phyloP scores from a whole-genome alignment of 2,113 vertebrate species.

The Barbus barbus region DNA sequence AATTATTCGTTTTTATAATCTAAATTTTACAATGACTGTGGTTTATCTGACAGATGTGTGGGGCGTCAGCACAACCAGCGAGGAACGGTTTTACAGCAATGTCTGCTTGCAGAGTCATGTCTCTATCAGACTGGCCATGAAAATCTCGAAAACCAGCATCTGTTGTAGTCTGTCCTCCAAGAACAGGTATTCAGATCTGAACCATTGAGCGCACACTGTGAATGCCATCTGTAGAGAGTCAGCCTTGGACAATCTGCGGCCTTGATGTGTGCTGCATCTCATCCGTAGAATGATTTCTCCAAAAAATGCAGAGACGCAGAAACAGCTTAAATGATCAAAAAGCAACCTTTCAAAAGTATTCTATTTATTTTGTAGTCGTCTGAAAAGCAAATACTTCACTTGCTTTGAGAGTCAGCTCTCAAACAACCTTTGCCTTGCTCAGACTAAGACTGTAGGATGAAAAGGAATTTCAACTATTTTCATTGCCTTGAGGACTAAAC shows the following conservation, averaged over 20 bases:
- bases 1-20: background rate
- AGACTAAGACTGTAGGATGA: background rate
- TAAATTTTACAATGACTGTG: background rate
- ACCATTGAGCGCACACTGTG: background rate
- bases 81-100: background rate
- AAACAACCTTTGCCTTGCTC: background rate
- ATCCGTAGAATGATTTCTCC: background rate
- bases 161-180: constrained; percentile 1
- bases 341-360: background rate
- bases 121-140: constrained; percentile 29
- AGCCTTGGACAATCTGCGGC: constrained; percentile 21
- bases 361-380: background rate
- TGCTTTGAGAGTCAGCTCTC: background rate
- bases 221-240: constrained; percentile 24
- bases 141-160: constrained; percentile 18
- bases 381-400: constrained; percentile 11
- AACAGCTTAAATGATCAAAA: background rate
- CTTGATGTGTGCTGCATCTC: constrained; percentile 12
- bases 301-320: no score
- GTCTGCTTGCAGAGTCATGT: constrained; percentile 8
- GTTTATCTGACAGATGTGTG: background rate
- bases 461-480: background rate
- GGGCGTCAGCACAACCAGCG: background rate
- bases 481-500: background rate
- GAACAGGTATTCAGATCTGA: constrained; percentile 33